A percentile compares a stretch with the other conserved stretches of the same genome.
Evolutionary conservation across 2,113 vertebrate genomes (phyloP).

Genomic region (Dromas ardeola): DNA sequence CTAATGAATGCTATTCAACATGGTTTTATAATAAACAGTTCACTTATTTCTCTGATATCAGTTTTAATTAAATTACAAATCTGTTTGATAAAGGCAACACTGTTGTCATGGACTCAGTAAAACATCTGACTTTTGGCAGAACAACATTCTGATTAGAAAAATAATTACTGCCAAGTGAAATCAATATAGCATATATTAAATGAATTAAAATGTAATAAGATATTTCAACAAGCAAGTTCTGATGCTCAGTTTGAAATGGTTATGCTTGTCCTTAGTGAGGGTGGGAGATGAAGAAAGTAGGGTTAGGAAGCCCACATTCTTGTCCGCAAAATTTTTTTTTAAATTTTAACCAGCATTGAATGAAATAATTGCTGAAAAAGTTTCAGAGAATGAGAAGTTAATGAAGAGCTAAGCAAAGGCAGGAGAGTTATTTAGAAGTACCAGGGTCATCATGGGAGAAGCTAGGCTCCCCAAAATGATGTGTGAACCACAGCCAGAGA

Average conservation of each 20-base stretch:
- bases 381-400: not conserved
- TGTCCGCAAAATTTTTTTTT: not conserved
- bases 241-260: not conserved
- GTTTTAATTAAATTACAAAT: constrained; percentile 40
- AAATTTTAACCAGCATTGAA: not conserved
- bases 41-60: constrained; percentile 26
- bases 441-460: not conserved
- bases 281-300: not conserved
- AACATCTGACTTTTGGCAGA: constrained; percentile 41
- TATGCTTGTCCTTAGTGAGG: not conserved
- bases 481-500: not conserved
- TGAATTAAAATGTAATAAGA: not conserved
- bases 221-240: not conserved
- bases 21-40: constrained; percentile 23
- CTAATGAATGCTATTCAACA: not conserved
- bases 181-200: not conserved
- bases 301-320: not conserved
- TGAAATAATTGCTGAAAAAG: not conserved
- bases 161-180: constrained; percentile 25
- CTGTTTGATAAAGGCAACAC: constrained; percentile 6
- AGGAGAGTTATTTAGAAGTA: not conserved
- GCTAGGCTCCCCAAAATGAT: not conserved
- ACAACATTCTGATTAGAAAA: constrained; percentile 23
- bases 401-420: not conserved
- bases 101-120: not conserved